Evolutionary conservation across 2,113 vertebrate species (phyloP), one percentile per base, ranked within the genome.

Genomic region (Corydoras maculifer): DNA sequence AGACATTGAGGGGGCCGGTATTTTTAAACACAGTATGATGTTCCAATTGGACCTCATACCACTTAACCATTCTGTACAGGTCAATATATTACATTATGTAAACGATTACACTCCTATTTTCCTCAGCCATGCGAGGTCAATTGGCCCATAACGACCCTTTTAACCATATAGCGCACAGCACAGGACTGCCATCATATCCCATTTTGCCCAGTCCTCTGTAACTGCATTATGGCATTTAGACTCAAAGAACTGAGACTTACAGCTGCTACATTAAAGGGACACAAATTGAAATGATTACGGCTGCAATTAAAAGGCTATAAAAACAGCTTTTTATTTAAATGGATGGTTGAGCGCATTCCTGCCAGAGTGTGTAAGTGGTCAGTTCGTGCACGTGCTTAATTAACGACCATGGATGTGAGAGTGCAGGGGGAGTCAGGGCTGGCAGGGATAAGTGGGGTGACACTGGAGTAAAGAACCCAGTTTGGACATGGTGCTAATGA

Each of bases 401-500:
- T 68, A 72, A 66, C 65, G 50, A 54, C 43, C 48, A n/a, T 35
- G 58, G 30, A 58, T 59, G 64, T 50, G 69, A 29, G 25, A 70
- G 66, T 69, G 31, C 60, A 69, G 48, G 54, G 43, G 30, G 59
- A 15, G 53, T 32, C 68, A 43, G 35, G 35, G 35, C 35, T 74
- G 65, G 58, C 65, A 50, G 62, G 65, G 68, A 62, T 7, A 35
- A 69, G 54, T 10, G 55, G 62, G 55, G 60, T 29, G 63, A 69
- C 14, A 58, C 49, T 32, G 55, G 70, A 62, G 65, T 65, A 62
- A 77, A 74, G 60, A 64, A 67, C 53, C 58, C 65, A 66, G 68
- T 62, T 31, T 78, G 71, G 66, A 72, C 54, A 75, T 18, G 4
- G 53, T 62, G 32, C 74, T 79, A 78, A 81, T 77, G 62, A 79